Evolutionary conservation across 2,888 invertebrate species (phyloP).

Genomic region (Trichopoda pennipes): DNA sequence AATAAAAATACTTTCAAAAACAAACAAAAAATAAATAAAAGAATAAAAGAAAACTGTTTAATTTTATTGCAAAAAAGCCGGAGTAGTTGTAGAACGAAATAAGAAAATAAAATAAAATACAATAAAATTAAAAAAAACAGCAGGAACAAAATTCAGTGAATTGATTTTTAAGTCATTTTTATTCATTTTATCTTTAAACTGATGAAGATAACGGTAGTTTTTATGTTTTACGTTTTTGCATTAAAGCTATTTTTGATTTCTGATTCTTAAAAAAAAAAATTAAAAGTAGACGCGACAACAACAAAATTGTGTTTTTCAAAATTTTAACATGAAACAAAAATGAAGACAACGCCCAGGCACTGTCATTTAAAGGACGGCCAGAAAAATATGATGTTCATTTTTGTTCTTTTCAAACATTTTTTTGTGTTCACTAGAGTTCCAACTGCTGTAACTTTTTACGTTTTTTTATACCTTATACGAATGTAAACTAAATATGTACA

Average conservation of each 20-base stretch:
- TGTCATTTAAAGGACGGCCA: slow-evolving; percentile 11
- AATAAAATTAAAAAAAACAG: slow-evolving; percentile 5
- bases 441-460: slow-evolving; percentile 36
- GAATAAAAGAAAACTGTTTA: slow-evolving; percentile 29
- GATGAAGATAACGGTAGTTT: slow-evolving; percentile 58
- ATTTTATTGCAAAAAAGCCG: slow-evolving; percentile 39
- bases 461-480: neutral
- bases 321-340: slow-evolving; percentile 49
- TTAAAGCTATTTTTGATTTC: slow-evolving; percentile 18
- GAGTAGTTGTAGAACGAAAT: slow-evolving; percentile 15
- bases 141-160: slow-evolving; percentile 40
- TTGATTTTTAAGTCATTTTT: slow-evolving; percentile 65
- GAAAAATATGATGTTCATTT: slow-evolving; percentile 17
- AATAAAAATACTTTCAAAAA: slow-evolving; percentile 17
- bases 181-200: slow-evolving; percentile 51
- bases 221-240: slow-evolving; percentile 25
- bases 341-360: slow-evolving; percentile 49
- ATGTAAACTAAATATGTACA: neutral
- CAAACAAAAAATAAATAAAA: neutral
- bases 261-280: slow-evolving; percentile 1
- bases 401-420: no score
- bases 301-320: slow-evolving; percentile 16
- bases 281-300: slow-evolving; percentile 6
- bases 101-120: neutral
- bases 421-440: slow-evolving; percentile 7